These are phyloP conservation scores for Ictalurus punctatus DNA, from an alignment of 2,113 vertebrate species.

Conservation along the genomic window DNA sequence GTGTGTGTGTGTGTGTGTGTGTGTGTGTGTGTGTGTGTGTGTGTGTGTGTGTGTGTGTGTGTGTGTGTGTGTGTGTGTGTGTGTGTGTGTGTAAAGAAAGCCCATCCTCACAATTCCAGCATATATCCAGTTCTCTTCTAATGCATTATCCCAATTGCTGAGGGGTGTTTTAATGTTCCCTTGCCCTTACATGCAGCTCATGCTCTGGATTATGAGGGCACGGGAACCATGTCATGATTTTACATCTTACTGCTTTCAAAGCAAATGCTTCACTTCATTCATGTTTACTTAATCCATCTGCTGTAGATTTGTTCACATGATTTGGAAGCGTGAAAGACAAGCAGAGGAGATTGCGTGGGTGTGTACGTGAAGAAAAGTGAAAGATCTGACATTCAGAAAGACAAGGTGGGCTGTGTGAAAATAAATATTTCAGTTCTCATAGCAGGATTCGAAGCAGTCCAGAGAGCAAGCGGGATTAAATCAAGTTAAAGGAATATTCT, in stretches of 20 bases:
- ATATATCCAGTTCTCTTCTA: not conserved
- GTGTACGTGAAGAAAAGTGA: not conserved
- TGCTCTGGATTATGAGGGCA: not conserved
- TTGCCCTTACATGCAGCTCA: not conserved
- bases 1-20: not conserved
- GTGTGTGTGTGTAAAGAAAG: too few relatives aligned
- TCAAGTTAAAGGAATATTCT: not conserved
- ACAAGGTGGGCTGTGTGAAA: not conserved
- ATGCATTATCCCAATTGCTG: constrained; percentile 11
- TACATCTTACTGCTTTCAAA: not conserved
- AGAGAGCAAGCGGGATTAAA: not conserved
- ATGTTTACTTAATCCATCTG: not conserved
- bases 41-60: too few relatives aligned
- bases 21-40: too few relatives aligned
- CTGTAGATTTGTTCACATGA: not conserved
- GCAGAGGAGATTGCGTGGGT: not conserved
- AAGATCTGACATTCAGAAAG: not conserved
- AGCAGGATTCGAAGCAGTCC: not conserved
- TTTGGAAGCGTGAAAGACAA: not conserved
- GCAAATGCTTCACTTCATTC: not conserved
- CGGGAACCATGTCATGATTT: not conserved
- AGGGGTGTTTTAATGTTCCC: not conserved
- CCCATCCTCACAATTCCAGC: not conserved
- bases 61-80: too few relatives aligned
- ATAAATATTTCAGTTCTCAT: not conserved